These are phyloP conservation scores for Manis pentadactyla DNA, from an alignment of 2,797 vertebrate species.

Conservation along the genomic window DNA sequence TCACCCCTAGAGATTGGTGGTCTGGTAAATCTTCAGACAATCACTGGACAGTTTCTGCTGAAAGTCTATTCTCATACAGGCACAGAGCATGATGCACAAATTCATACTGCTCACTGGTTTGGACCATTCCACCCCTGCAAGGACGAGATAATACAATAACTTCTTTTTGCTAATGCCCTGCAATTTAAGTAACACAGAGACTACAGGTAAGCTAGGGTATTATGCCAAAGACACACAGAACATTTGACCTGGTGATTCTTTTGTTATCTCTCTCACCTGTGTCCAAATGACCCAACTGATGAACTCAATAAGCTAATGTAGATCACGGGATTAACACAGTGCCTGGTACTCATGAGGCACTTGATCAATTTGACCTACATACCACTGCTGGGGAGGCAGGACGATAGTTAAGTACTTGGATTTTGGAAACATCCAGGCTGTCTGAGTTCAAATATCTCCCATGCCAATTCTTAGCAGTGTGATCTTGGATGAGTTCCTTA, in stretches of 20 bases:
- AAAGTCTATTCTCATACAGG: conserved; percentile 93
- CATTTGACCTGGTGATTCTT: background rate
- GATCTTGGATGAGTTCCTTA: background rate
- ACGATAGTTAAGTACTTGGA: background rate
- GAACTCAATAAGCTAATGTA: background rate
- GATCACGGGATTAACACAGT: background rate
- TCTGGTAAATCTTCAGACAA: conserved; percentile 21
- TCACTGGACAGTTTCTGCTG: conserved; percentile 92
- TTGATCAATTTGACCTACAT: background rate
- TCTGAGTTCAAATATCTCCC: background rate
- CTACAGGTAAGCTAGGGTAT: background rate
- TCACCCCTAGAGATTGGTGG: conserved; percentile 82
- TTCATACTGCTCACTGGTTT: conserved; percentile 98
- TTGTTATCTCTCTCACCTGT: background rate
- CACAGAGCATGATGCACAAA: conserved; percentile 97
- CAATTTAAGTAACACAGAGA: background rate
- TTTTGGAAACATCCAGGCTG: background rate
- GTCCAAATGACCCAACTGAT: background rate
- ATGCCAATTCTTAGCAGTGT: background rate
- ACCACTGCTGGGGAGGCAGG: background rate
- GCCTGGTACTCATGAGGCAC: background rate
- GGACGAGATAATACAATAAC: conserved; percentile 66
- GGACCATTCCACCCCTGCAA: conserved; percentile 97
- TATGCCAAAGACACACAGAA: background rate
- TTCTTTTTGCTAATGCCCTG: background rate